These are phyloP conservation scores for Xestia rhomboidea DNA, from an alignment of 2,888 invertebrate species.

Conservation along the genomic window DNA sequence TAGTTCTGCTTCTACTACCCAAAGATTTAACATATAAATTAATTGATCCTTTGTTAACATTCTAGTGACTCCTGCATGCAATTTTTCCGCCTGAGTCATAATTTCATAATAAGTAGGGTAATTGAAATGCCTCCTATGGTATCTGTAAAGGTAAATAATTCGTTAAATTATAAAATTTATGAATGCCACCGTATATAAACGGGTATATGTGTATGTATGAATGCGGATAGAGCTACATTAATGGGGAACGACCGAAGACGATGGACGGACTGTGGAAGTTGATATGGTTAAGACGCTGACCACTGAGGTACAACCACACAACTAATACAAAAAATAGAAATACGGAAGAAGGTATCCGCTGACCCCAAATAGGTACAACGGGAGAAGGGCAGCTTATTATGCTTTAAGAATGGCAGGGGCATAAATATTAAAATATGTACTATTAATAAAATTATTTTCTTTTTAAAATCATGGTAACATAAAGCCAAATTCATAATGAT, in stretches of 20 bases:
- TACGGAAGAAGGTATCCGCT: background rate
- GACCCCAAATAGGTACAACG: background rate
- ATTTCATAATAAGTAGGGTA: conserved; percentile 84
- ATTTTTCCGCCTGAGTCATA: conserved; percentile 80
- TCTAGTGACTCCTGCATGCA: conserved; percentile 77
- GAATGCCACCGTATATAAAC: background rate
- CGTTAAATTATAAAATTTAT: background rate
- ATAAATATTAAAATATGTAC: background rate
- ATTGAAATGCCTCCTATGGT: conserved; percentile 82
- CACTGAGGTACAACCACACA: background rate
- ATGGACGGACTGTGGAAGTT: background rate
- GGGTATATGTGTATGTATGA: background rate
- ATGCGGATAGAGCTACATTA: no score
- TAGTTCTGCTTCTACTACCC: conserved; percentile 77
- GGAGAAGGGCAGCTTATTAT: background rate
- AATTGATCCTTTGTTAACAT: conserved; percentile 82
- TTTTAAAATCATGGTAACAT: background rate
- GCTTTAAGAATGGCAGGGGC: background rate
- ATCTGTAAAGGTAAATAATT: conserved; percentile 70
- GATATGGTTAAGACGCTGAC: background rate
- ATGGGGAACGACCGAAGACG: no score
- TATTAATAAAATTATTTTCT: background rate
- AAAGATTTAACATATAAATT: conserved; percentile 81
- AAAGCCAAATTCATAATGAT: conserved; percentile 19
- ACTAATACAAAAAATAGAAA: background rate